Evolutionary conservation across 2,113 vertebrate genomes (phyloP).

Genomic region (Holacanthus passer): DNA sequence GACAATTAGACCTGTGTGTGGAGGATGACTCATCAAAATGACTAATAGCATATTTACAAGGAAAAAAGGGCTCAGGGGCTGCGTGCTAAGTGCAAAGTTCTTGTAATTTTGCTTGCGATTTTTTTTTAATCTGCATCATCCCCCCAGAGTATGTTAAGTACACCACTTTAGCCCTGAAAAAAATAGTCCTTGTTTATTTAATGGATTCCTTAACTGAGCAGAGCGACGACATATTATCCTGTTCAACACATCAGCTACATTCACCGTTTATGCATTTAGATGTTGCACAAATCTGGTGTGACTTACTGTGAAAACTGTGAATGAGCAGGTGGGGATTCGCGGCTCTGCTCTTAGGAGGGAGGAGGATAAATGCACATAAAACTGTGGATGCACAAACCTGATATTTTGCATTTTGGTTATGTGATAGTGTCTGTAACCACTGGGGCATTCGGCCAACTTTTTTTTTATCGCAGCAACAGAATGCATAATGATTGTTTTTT

Average conservation of each 20-base stretch:
- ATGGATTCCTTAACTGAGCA: constrained; percentile 54
- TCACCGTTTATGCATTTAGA: constrained; percentile 26
- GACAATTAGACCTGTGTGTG: constrained; percentile 53
- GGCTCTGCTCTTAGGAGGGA: background rate
- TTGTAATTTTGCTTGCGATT: constrained; percentile 35
- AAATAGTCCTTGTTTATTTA: constrained; percentile 52
- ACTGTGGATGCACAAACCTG: background rate
- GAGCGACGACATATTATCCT: constrained; percentile 36
- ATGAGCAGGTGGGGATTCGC: background rate
- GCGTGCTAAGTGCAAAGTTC: constrained; percentile 60
- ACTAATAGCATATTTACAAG: constrained; percentile 55
- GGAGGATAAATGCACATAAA: background rate
- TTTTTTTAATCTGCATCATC: constrained; percentile 27
- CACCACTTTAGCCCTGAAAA: constrained; percentile 44
- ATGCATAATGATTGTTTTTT: constrained; percentile 15
- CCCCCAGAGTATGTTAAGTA: constrained; percentile 59
- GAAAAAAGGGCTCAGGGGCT: constrained; percentile 45
- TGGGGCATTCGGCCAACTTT: background rate
- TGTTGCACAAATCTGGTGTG: constrained; percentile 5
- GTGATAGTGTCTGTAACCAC: constrained; percentile 31
- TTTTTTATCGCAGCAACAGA: background rate
- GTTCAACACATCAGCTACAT: constrained; percentile 26
- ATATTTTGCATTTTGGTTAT: constrained; percentile 11
- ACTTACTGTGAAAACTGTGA: background rate
- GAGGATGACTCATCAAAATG: constrained; percentile 54